Evolutionary conservation across 2,797 vertebrate genomes (phyloP), one percentile per base, ranked within the genome.

Genomic region (Strix occidentalis): DNA sequence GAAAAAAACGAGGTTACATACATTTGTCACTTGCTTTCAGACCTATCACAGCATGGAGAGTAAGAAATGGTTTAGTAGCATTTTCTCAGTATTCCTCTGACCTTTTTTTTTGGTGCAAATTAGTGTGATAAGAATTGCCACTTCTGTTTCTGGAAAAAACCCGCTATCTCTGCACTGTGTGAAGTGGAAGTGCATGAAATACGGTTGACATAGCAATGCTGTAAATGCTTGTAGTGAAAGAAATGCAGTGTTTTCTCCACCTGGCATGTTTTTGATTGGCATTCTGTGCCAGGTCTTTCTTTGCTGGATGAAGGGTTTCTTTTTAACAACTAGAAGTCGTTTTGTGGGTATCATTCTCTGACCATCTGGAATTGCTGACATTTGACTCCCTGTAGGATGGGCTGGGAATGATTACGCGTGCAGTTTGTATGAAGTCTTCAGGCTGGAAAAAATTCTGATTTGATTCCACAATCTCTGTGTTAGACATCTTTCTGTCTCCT

Each of bases 371-470:
- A 31, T 37, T 37, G 14, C 48, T 91, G 66, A 25, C 23, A 11
- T 48, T 39, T 57, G 58, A 60, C 46, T 53, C 66, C 63, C 74
- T 37, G 23, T 37, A 37, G 63, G 45, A 37, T 51, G 61, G 54
- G 28, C 12, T 56, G 29, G 23, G 17, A 65, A 15, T 10, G 29
- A 7, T 4, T 5, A 6, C 3, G 3, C 16, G 5, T 2, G 0
- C 14, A 29, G 39, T 25, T 69, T 37, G 19, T n/a, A 9, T 26
- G 46, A 80, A 37, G 26, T 64, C 29, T 71, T 56, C 70, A 51
- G 35, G 13, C 46, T 88, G 72, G 68, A 71, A 46, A 46, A 33
- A 31, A 23, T 26, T 31, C 51, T 24, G n/a, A 46, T 83, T 90
- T 86, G 45, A 46, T 74, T 53, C 29, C 15, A 17, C 11, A 46